Conservation (phyloP, 2,797 vertebrate genomes). For the Gallinago nigripennis region DNA sequence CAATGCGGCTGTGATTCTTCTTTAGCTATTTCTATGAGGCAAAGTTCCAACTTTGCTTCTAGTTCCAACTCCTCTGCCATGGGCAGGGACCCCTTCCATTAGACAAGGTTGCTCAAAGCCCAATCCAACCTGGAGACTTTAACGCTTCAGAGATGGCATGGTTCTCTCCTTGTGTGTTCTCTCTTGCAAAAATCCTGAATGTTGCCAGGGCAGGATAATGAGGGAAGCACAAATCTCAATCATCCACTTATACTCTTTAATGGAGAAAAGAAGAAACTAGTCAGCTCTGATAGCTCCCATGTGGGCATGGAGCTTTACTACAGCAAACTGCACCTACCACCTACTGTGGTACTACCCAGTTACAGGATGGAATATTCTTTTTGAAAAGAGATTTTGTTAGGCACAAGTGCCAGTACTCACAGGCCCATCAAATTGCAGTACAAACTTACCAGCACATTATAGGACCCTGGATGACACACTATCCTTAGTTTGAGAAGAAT, state of each 20-base stretch:
- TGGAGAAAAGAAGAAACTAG: not conserved
- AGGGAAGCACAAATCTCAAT: not conserved
- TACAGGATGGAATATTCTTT: not conserved
- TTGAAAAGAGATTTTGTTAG: not conserved
- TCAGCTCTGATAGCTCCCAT: not conserved
- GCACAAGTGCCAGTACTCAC: not conserved
- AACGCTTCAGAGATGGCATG: not conserved
- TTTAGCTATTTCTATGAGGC: not conserved
- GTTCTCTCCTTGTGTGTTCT: not conserved
- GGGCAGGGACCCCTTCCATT: not conserved
- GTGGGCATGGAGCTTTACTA: not conserved
- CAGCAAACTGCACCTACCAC: not conserved
- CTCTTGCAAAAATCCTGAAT: not conserved
- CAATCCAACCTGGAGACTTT: not conserved
- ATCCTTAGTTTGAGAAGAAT: not conserved
- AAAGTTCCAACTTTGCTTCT: not conserved
- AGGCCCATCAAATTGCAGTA: not conserved
- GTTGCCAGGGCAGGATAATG: not conserved
- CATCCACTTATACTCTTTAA: not conserved
- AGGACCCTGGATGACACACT: not conserved
- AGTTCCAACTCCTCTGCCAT: not conserved
- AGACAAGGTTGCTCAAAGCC: not conserved
- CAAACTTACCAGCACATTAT: not conserved
- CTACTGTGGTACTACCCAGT: not conserved
- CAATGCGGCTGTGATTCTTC: fast-evolving